These are phyloP conservation scores for Galeruca laticollis DNA, from an alignment of 2,888 invertebrate genomes.

Conservation along the genomic window DNA sequence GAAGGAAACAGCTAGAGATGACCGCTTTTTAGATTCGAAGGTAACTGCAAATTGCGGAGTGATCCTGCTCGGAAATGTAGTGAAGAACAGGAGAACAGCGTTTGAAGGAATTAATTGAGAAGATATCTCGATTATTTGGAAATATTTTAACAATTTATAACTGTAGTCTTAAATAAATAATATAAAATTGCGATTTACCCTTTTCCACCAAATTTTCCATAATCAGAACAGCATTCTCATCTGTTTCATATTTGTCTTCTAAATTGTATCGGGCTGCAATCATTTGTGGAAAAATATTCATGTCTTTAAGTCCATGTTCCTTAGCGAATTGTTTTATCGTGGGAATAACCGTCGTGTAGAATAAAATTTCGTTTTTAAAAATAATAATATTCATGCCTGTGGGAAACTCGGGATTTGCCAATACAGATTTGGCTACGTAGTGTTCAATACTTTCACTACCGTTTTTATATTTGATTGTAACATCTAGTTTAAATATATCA, in stretches of 20 bases:
- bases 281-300: conserved; percentile 65
- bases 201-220: conserved; percentile 67
- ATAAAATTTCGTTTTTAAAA: conserved; percentile 67
- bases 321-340: conserved; percentile 65
- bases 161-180: too few species aligned
- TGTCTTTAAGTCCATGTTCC: conserved; percentile 59
- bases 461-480: conserved; percentile 19
- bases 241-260: conserved; percentile 50
- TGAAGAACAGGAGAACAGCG: too few species aligned
- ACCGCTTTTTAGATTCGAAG: too few species aligned
- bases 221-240: conserved; percentile 68
- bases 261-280: conserved; percentile 62
- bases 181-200: conserved; percentile 24
- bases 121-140: too few species aligned
- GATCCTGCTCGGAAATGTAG: too few species aligned
- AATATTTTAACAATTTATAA: too few species aligned
- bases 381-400: conserved; percentile 66
- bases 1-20: too few species aligned
- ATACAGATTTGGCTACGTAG: conserved; percentile 15
- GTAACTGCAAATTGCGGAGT: too few species aligned
- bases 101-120: too few species aligned
- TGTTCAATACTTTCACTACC: conserved; percentile 12
- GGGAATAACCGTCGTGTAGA: conserved; percentile 67
- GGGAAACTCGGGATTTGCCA: neutral
- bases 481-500: conserved; percentile 33